These are phyloP conservation scores for Agrochola litura DNA, from an alignment of 2,888 invertebrate genomes.

Conservation along the genomic window DNA sequence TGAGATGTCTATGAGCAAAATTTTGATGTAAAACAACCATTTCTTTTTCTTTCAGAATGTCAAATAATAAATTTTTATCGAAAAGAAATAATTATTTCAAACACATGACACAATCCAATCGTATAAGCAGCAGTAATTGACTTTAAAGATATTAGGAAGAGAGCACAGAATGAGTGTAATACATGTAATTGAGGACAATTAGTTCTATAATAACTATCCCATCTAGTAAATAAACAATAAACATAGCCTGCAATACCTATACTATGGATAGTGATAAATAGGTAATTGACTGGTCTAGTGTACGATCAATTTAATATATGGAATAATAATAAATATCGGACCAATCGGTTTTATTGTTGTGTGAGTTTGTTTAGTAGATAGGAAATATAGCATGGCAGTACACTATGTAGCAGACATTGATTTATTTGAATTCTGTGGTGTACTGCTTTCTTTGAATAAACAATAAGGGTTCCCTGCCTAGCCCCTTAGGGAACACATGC, in stretches of 20 bases:
- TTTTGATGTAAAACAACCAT: constrained; percentile 61
- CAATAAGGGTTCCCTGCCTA: not conserved
- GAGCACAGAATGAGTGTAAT: constrained; percentile 52
- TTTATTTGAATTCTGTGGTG: constrained; percentile 7
- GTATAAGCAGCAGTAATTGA: constrained; percentile 56
- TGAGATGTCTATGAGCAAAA: constrained; percentile 61
- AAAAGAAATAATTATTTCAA: constrained; percentile 59
- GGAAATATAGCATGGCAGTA: constrained; percentile 15
- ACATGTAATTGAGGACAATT: constrained; percentile 48
- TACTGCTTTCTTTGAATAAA: not conserved
- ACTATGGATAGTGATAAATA: constrained; percentile 30
- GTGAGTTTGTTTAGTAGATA: constrained; percentile 26
- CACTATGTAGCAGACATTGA: constrained; percentile 7
- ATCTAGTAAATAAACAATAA: constrained; percentile 35
- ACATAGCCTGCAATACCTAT: constrained; percentile 16
- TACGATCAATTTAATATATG: constrained; percentile 26
- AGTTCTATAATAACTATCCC: constrained; percentile 29
- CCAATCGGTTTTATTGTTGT: constrained; percentile 11
- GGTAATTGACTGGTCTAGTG: constrained; percentile 29
- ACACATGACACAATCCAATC: constrained; percentile 62
- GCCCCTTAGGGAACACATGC: not conserved
- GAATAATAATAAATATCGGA: constrained; percentile 27
- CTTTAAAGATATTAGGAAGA: constrained; percentile 48
- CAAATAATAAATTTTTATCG: constrained; percentile 6
- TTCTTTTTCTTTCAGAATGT: constrained; percentile 22